phyloP scores from a whole-genome alignment of 2,113 vertebrate genomes.

The Pardalotus punctatus region DNA sequence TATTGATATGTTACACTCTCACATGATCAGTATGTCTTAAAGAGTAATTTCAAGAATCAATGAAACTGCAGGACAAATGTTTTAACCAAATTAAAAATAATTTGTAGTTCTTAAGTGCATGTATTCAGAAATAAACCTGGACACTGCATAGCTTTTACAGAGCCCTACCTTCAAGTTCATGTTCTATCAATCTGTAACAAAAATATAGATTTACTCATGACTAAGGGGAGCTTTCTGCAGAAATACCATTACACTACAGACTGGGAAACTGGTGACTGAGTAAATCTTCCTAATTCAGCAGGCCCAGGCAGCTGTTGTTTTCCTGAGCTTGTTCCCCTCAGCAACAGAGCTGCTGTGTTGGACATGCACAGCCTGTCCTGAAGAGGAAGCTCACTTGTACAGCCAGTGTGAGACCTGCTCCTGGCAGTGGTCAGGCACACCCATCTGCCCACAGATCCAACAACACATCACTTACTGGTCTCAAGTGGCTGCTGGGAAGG shows the following conservation, averaged over 20 bases:
- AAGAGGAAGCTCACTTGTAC: background rate
- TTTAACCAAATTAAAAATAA: background rate
- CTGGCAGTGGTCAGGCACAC: background rate
- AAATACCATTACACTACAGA: background rate
- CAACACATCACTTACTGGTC: constrained; percentile 79
- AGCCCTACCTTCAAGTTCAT: background rate
- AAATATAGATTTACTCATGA: background rate
- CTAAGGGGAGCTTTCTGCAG: background rate
- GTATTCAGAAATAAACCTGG: background rate
- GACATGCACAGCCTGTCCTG: background rate
- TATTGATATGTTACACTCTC: background rate
- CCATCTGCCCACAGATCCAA: background rate
- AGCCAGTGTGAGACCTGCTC: background rate
- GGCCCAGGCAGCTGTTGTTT: background rate
- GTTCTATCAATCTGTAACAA: background rate
- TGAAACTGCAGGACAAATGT: background rate
- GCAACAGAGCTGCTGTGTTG: background rate
- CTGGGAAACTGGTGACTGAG: background rate
- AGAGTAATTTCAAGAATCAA: background rate
- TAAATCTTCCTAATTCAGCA: background rate
- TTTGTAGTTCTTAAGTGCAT: background rate
- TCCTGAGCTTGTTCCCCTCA: background rate
- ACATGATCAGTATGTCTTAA: background rate
- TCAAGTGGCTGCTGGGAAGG: constrained; percentile 87
- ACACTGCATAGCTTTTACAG: background rate